These are phyloP conservation scores for Saccostrea cuccullata DNA, from an alignment of 1,140 invertebrate genomes.

Conservation along the genomic window DNA sequence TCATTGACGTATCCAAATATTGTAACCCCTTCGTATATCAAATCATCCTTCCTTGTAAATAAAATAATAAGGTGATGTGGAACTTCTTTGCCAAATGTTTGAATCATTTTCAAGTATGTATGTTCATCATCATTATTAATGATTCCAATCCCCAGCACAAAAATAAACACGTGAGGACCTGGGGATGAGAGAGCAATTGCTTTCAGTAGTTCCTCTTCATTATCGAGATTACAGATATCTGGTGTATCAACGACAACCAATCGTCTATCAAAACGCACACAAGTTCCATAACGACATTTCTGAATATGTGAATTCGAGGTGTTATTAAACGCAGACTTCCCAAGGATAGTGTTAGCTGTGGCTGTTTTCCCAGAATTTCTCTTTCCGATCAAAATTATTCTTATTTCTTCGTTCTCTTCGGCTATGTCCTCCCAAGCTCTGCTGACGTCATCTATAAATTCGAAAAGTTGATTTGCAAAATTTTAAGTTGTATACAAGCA, in stretches of 20 bases:
- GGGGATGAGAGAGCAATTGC: not conserved
- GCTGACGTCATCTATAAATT: not conserved
- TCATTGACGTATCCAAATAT: conserved; percentile 39
- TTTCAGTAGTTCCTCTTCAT: not conserved
- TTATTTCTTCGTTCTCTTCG: conserved; percentile 17
- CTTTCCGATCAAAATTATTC: conserved; percentile 22
- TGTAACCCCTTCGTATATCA: conserved; percentile 24
- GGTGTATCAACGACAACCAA: conserved; percentile 26
- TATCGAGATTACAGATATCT: not conserved
- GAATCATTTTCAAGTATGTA: not conserved
- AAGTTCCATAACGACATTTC: conserved; percentile 4
- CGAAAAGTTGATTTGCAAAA: not conserved
- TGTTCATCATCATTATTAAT: conserved; percentile 13
- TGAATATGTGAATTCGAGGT: not conserved
- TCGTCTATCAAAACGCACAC: conserved; percentile 13
- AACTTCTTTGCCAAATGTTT: conserved; percentile 27
- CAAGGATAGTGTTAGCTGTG: conserved; percentile 17
- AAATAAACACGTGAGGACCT: conserved; percentile 21
- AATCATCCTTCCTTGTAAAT: conserved; percentile 32
- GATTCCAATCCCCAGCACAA: conserved; percentile 15
- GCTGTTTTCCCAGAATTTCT: not conserved
- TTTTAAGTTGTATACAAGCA: not conserved
- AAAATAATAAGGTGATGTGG: conserved; percentile 11
- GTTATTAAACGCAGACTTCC: not conserved
- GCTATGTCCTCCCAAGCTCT: conserved; percentile 3